These are phyloP conservation scores for Gandaritis pyraliata DNA, from an alignment of 2,888 invertebrate species.

Conservation along the genomic window DNA sequence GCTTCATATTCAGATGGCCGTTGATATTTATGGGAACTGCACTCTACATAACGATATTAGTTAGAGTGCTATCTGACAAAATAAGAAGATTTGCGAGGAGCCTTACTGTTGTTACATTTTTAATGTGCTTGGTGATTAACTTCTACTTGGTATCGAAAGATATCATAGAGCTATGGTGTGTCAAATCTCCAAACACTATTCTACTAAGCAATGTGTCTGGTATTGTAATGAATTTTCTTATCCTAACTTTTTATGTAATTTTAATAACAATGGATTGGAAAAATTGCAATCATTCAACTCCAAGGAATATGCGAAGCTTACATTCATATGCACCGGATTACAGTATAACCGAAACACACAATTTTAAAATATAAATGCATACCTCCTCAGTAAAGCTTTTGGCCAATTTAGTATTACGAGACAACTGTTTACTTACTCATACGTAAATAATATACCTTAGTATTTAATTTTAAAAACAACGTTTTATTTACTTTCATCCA, in stretches of 20 bases:
- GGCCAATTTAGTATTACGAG: too few species aligned
- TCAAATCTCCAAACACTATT: constrained; percentile 52
- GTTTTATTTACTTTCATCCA: background rate
- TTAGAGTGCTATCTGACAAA: constrained; percentile 64
- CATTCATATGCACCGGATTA: constrained; percentile 46
- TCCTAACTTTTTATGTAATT: constrained; percentile 64
- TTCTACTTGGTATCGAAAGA: constrained; percentile 71
- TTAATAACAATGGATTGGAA: constrained; percentile 63
- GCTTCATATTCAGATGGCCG: constrained; percentile 70
- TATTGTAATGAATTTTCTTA: constrained; percentile 64
- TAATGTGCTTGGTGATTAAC: constrained; percentile 70
- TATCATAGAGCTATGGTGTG: constrained; percentile 65
- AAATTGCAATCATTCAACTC: constrained; percentile 51
- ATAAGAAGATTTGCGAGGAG: constrained; percentile 69
- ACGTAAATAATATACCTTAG: background rate
- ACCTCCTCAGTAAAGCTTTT: background rate
- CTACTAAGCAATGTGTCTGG: constrained; percentile 64
- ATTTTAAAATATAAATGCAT: constrained; percentile 16
- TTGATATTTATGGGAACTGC: constrained; percentile 66
- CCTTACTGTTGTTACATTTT: constrained; percentile 69
- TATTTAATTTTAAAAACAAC: too few species aligned
- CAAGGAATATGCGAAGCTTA: constrained; percentile 34
- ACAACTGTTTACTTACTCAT: too few species aligned
- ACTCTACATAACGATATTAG: constrained; percentile 63
- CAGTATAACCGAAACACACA: constrained; percentile 47